phyloP scores from a whole-genome alignment of 30 jellyfish, hydroid and myxozoan genomes.

The Rhopilema esculentum region DNA sequence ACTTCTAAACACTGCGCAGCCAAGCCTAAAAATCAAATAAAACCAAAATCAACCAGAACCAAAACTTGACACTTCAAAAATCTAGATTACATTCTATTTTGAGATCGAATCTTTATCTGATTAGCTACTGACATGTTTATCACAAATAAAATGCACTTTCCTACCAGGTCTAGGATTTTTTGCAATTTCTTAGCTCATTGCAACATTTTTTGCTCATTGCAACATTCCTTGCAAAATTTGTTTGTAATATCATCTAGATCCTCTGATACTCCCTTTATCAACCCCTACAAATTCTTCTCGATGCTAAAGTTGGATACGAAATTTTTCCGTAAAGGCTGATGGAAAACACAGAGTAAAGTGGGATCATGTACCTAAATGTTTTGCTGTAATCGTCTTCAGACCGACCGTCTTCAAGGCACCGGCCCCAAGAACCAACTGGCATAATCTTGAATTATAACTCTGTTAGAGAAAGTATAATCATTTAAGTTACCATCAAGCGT shows the following conservation, averaged over 20 bases:
- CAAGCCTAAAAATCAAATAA: conserved; percentile 52
- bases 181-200: no score
- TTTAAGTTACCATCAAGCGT: background rate
- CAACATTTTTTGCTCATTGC: no score
- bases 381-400: conserved; percentile 91
- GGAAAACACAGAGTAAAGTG: background rate
- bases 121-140: no score
- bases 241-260: no score
- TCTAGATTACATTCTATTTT: no score
- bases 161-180: no score
- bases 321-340: background rate
- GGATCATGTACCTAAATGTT: conserved; percentile 78
- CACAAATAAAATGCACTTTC: no score
- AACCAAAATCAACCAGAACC: background rate
- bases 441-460: conserved; percentile 93
- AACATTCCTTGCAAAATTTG: no score
- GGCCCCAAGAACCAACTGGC: conserved; percentile 99
- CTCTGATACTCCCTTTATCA: background rate
- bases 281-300: background rate
- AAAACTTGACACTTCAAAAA: no score
- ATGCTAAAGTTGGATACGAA: background rate
- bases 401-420: conserved; percentile 99
- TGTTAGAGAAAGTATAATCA: conserved; percentile 19
- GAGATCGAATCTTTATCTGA: no score
- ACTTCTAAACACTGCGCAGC: conserved; percentile 99